phyloP scores from a whole-genome alignment of 2,113 vertebrate species.

The Peromyscus leucopus region DNA sequence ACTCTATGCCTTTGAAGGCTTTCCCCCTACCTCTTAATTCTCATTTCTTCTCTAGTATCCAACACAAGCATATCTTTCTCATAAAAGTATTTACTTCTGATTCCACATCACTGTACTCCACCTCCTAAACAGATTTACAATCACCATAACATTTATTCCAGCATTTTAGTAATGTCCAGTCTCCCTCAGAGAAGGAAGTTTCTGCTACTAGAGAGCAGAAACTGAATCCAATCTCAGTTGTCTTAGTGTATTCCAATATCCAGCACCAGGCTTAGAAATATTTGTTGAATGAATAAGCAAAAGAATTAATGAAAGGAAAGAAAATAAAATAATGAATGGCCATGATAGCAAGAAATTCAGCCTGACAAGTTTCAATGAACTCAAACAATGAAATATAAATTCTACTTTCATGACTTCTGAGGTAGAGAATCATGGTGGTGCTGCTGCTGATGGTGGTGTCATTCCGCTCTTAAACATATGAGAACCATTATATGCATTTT shows the following conservation, averaged over 20 bases:
- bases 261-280: background rate
- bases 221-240: background rate
- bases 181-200: background rate
- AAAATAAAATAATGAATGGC: background rate
- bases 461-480: background rate
- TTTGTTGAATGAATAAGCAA: background rate
- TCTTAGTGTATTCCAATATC: background rate
- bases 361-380: background rate
- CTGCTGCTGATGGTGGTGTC: background rate
- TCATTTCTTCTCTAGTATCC: background rate
- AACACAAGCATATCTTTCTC: background rate
- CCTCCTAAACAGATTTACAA: background rate
- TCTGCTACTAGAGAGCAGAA: background rate
- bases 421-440: background rate
- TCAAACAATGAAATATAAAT: background rate
- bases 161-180: background rate
- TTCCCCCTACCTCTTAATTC: background rate
- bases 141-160: no score
- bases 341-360: background rate
- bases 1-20: accelerated
- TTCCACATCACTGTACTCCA: no score
- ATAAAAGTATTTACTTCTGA: background rate
- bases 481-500: background rate
- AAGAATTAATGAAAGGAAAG: background rate
- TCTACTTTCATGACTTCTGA: background rate